Conservation (phyloP, 92 coral and sea anemone genomes). For the Galaxea fascicularis region DNA sequence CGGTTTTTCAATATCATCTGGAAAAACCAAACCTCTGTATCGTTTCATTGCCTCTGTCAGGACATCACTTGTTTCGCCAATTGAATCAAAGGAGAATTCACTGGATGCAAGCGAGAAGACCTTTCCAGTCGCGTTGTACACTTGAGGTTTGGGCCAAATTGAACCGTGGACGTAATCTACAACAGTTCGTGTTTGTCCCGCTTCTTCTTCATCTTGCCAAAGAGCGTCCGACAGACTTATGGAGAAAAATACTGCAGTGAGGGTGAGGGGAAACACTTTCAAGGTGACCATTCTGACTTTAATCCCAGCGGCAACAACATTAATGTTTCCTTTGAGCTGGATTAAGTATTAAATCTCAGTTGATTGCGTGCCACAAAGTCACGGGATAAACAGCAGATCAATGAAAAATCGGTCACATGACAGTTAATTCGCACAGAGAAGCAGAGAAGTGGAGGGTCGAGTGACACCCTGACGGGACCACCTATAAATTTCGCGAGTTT, state of each 20-base stretch:
- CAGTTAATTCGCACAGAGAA: too few relatives aligned
- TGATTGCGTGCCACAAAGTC: neutral
- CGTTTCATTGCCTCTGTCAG: conserved; percentile 79
- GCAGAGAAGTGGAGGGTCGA: too few relatives aligned
- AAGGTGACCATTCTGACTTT: neutral
- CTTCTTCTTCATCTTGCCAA: conserved; percentile 12
- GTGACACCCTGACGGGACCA: too few relatives aligned
- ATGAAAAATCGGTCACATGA: neutral
- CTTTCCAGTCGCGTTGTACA: conserved; percentile 63
- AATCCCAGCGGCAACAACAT: too few relatives aligned
- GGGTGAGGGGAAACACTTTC: conserved; percentile 2
- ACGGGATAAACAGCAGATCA: neutral
- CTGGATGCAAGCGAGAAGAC: conserved; percentile 66
- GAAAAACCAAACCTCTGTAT: conserved; percentile 82
- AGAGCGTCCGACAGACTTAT: conserved; percentile 26
- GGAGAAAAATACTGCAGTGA: conserved; percentile 5
- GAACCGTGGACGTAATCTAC: conserved; percentile 91
- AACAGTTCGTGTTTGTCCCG: conserved; percentile 1
- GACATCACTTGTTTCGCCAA: conserved; percentile 89
- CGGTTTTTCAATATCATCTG: conserved; percentile 36
- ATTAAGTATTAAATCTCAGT: too few relatives aligned
- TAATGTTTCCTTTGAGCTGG: too few relatives aligned
- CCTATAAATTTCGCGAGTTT: too few relatives aligned
- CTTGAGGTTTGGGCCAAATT: conserved; percentile 96
- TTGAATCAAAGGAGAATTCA: conserved; percentile 66